A percentile compares a stretch with the other conserved stretches of the same genome.
Conservation (phyloP, 2,113 vertebrate species). For the Corynorhinus townsendii region DNA sequence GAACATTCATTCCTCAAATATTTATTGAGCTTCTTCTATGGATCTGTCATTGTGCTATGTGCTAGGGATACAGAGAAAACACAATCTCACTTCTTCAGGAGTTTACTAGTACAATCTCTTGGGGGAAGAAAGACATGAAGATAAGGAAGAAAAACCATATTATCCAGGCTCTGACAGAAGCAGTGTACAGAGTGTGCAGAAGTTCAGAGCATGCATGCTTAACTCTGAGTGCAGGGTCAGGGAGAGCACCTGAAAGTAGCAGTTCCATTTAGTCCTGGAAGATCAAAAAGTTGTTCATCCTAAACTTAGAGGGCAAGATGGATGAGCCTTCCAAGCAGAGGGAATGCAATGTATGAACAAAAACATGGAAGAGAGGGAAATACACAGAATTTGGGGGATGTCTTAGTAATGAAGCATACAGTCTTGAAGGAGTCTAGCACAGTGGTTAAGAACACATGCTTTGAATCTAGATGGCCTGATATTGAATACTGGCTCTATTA, state of each 20-base stretch:
- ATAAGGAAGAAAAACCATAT: background rate
- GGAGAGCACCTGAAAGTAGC: background rate
- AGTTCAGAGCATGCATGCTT: background rate
- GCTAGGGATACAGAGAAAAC: background rate
- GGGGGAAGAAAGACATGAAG: background rate
- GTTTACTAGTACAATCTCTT: background rate
- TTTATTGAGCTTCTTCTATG: background rate
- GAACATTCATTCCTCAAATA: constrained; percentile 6
- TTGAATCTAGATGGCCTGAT: background rate
- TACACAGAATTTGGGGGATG: background rate
- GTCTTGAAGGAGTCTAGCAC: background rate
- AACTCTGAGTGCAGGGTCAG: background rate
- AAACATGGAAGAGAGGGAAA: background rate
- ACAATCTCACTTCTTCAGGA: background rate
- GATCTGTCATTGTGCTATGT: background rate
- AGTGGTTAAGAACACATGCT: background rate
- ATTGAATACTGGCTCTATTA: background rate
- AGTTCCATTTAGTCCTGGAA: background rate
- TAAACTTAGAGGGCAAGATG: background rate
- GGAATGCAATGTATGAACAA: background rate
- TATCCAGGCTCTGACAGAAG: background rate
- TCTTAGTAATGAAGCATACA: background rate
- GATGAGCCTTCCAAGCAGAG: background rate
- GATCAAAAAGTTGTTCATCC: background rate
- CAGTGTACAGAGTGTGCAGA: background rate